A percentile compares a stretch with the other conserved stretches of the same genome.
phyloP scores from a whole-genome alignment of 1,140 invertebrate species.

The Hycleus cichorii region DNA sequence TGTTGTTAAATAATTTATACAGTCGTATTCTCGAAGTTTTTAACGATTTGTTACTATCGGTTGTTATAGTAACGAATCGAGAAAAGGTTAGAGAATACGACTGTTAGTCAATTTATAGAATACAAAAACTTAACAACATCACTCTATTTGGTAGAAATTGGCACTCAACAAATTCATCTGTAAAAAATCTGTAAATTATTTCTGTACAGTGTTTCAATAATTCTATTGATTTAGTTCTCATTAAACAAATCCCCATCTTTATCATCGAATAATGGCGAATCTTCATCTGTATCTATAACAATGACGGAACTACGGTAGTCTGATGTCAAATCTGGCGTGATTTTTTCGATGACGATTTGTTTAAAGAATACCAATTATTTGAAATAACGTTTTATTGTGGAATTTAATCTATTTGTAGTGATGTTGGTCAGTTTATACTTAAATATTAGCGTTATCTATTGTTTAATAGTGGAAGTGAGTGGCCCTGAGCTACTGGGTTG shows the following conservation, averaged over 20 bases:
- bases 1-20: too few relatives aligned
- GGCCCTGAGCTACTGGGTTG: conserved; percentile 40
- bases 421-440: conserved; percentile 15
- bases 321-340: too few relatives aligned
- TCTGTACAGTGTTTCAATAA: neutral
- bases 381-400: too few relatives aligned
- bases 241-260: too few relatives aligned
- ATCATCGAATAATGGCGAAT: too few relatives aligned
- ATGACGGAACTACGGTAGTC: too few relatives aligned
- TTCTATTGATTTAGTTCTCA: too few relatives aligned
- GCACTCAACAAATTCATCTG: conserved; percentile 34
- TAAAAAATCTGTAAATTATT: conserved; percentile 33
- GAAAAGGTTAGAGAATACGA: neutral
- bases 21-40: too few relatives aligned
- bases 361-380: too few relatives aligned
- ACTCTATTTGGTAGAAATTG: conserved; percentile 33
- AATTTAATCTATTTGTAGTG: neutral
- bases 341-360: too few relatives aligned
- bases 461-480: conserved; percentile 39
- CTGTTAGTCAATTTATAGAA: conserved; percentile 17
- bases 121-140: conserved; percentile 30
- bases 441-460: conserved; percentile 15
- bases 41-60: too few relatives aligned
- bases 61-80: neutral
- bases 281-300: too few relatives aligned